phyloP scores from a whole-genome alignment of 2,797 vertebrate genomes.

The Poecilia gillii region DNA sequence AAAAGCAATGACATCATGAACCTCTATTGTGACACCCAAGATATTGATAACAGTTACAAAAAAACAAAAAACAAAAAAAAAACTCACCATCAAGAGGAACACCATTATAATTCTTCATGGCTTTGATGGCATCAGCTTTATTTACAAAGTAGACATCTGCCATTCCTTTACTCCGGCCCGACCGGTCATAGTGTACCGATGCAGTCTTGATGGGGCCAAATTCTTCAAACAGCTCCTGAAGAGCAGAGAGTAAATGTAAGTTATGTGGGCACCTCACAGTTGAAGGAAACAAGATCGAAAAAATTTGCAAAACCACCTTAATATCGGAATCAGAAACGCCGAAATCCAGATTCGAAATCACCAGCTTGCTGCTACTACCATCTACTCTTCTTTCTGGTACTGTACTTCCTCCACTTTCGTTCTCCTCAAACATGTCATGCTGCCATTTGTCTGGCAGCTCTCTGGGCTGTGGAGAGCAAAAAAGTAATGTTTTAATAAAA shows the following conservation, averaged over 20 bases:
- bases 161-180: constrained; percentile 90
- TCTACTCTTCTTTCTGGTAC: constrained; percentile 70
- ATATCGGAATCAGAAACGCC: constrained; percentile 93
- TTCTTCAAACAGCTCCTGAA: constrained; percentile 90
- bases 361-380: constrained; percentile 83
- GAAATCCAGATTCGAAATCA: constrained; percentile 93
- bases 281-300: rapidly evolving
- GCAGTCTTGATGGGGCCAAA: constrained; percentile 90
- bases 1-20: too few species aligned
- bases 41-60: rapidly evolving
- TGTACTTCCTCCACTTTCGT: constrained; percentile 58
- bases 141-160: constrained; percentile 91
- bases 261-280: rapidly evolving
- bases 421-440: constrained; percentile 91
- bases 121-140: constrained; percentile 89
- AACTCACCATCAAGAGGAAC: constrained; percentile 90
- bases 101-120: constrained; percentile 93
- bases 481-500: neutral
- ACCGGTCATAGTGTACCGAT: constrained; percentile 90
- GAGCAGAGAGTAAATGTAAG: neutral
- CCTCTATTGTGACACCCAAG: neutral
- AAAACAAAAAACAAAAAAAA: rapidly evolving
- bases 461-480: constrained; percentile 82
- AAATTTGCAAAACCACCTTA: constrained; percentile 74
- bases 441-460: constrained; percentile 95